Evolutionary conservation across 1,140 invertebrate species (phyloP), one percentile per base, ranked within the genome.

Genomic region (Leptinotarsa lineolata): DNA sequence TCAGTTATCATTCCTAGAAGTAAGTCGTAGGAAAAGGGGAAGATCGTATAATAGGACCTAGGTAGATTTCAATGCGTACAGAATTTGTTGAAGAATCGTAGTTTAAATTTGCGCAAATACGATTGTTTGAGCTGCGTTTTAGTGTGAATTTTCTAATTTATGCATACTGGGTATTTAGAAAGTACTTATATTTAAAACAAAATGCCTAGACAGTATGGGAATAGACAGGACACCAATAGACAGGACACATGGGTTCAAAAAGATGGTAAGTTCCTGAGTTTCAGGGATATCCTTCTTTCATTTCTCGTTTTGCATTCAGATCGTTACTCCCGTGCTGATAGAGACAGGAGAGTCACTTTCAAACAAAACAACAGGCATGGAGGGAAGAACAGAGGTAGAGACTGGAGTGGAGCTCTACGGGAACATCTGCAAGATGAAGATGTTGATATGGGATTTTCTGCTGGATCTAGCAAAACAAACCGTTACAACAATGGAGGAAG

Each of bases 341-440:
- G 66, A 46, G 69, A 70, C n/a, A 70, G 76, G 69, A 73, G 72
- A 67, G 89, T 89, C 39, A 87, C 85, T 74, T 90, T 90, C 78
- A 89, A 89, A 77, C 80, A 85, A 59, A 74, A 78, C 21, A 70
- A 68, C 16, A 76, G 58, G 54, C 70, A 84, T 81, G 16, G 81
- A 78, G n/a, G 83, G 80, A 74, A 86, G 84, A 73, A 85, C 83
- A 78, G 86, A 85, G 72, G 86, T 80, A 78, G 81, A 81, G 72
- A 84, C 76, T 76, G 86, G 83, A 84, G 84, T 20, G 79, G 83
- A 64, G 79, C 84, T 16, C 72, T 86, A 1, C 84, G 85, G 68
- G 70, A 85, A 21, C 78, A 84, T 74, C 69, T 88, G 8, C 78
- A 87, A 54, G 88, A 89, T 76, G 88, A 89, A 77, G 89, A 90